phyloP scores from a whole-genome alignment of 2,113 vertebrate genomes.

The Hypocryptadius cinnamomeus region DNA sequence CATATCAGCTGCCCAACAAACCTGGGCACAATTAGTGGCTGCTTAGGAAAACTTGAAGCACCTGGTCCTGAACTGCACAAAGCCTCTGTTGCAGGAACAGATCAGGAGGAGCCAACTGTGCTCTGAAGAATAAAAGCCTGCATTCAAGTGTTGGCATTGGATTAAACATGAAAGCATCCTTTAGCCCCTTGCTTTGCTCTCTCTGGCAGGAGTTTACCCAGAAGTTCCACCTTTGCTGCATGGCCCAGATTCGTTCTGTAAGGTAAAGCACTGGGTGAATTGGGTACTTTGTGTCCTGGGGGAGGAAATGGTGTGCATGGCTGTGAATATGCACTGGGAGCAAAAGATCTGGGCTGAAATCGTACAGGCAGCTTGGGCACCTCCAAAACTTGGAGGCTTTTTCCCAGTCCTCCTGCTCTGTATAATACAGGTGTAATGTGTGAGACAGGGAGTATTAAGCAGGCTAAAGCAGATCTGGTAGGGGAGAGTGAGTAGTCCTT shows the following conservation, averaged over 20 bases:
- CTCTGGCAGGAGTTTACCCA: neutral
- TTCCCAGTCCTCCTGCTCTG: rapidly evolving
- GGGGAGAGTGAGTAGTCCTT: neutral
- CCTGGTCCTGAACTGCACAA: neutral
- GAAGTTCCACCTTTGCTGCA: neutral
- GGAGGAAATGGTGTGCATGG: rapidly evolving
- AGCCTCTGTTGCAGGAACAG: neutral
- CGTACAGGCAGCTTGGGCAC: neutral
- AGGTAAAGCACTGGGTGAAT: neutral
- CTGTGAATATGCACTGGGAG: neutral
- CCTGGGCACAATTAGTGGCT: neutral
- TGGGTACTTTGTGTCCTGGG: neutral
- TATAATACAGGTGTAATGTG: too few species aligned
- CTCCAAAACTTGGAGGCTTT: neutral
- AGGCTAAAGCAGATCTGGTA: neutral
- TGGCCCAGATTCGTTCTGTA: neutral
- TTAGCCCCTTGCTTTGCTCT: neutral
- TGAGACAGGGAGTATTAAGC: neutral
- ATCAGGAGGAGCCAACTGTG: neutral
- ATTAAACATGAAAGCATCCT: neutral
- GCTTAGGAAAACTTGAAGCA: neutral
- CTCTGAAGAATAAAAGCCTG: neutral
- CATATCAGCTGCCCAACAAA: neutral
- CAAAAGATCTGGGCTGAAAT: neutral
- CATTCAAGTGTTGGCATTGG: neutral